A percentile compares a stretch with the other conserved stretches of the same genome.
phyloP scores from a whole-genome alignment of 2,888 invertebrate genomes.

The Tenthredo livida region DNA sequence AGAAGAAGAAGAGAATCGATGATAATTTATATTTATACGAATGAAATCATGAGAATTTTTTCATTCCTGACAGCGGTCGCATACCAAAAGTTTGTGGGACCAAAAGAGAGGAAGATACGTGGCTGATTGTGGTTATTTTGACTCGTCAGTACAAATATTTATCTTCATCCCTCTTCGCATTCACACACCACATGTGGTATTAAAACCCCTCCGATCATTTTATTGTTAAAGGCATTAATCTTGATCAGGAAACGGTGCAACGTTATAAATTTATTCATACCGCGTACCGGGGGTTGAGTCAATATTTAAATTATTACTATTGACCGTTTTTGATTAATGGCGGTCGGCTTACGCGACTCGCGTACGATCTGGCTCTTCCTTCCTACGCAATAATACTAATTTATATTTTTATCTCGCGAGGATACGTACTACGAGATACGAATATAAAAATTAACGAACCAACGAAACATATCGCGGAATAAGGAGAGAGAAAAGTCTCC shows the following conservation, averaged over 20 bases:
- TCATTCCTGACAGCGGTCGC: slow-evolving; percentile 29
- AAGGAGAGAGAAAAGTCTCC: not conserved
- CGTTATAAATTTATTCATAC: slow-evolving; percentile 66
- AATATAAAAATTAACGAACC: not conserved
- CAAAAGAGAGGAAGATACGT: slow-evolving; percentile 35
- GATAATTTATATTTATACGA: slow-evolving; percentile 5
- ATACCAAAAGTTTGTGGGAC: not conserved
- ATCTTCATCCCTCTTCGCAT: slow-evolving; percentile 68
- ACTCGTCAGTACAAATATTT: slow-evolving; percentile 74
- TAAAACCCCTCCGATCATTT: slow-evolving; percentile 66
- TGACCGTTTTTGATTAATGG: slow-evolving; percentile 68
- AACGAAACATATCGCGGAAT: not conserved
- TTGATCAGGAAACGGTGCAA: slow-evolving; percentile 65
- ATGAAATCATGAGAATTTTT: slow-evolving; percentile 1
- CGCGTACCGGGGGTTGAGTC: slow-evolving; percentile 66
- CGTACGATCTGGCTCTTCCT: not conserved
- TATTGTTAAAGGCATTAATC: slow-evolving; percentile 74
- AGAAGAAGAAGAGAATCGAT: not conserved
- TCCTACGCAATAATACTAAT: slow-evolving; percentile 17
- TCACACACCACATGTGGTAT: slow-evolving; percentile 62
- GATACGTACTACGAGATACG: not conserved
- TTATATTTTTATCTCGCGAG: not conserved
- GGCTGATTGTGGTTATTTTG: slow-evolving; percentile 70
- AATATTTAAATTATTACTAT: slow-evolving; percentile 73
- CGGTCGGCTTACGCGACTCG: slow-evolving; percentile 45